Evolutionary conservation across 2,113 vertebrate species (phyloP).

Genomic region (Vanacampus margaritifer): DNA sequence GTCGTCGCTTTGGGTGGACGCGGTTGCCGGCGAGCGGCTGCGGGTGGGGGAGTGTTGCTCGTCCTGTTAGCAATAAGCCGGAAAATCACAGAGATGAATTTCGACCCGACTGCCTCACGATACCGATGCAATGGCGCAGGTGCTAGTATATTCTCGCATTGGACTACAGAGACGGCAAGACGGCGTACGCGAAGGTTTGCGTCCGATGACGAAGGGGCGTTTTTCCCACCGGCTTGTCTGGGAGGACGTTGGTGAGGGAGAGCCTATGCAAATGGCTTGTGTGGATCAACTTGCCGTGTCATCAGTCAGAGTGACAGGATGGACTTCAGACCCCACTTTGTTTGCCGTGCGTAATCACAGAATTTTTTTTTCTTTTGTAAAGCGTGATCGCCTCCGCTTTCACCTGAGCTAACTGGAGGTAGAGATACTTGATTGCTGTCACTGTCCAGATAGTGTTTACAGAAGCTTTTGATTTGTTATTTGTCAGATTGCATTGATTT

Average conservation of each 20-base stretch:
- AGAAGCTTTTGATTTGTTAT: constrained; percentile 45
- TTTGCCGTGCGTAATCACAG: constrained; percentile 26
- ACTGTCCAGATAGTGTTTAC: constrained; percentile 60
- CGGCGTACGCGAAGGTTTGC: constrained; percentile 61
- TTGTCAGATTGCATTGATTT: constrained; percentile 39
- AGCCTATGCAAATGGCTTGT: constrained; percentile 63
- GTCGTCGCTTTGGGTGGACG: constrained; percentile 44
- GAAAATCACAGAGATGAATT: constrained; percentile 55
- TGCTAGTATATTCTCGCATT: constrained; percentile 51
- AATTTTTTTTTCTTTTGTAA: constrained; percentile 22
- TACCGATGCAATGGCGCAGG: constrained; percentile 63
- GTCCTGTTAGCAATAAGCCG: constrained; percentile 68
- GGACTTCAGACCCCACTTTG: constrained; percentile 35
- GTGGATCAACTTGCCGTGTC: constrained; percentile 26
- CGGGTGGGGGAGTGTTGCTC: constrained; percentile 49
- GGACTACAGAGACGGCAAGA: constrained; percentile 41
- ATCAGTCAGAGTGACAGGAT: constrained; percentile 25
- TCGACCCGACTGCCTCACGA: constrained; percentile 54
- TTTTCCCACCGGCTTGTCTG: constrained; percentile 19
- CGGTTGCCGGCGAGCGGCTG: constrained; percentile 45
- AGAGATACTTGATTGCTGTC: constrained; percentile 53
- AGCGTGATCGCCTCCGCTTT: constrained; percentile 47
- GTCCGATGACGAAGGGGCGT: constrained; percentile 6
- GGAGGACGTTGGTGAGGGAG: constrained; percentile 39
- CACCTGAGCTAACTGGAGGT: constrained; percentile 28